Evolutionary conservation across 2,888 invertebrate species (phyloP), one percentile per base, ranked within the genome.

Genomic region (Noctua janthina): DNA sequence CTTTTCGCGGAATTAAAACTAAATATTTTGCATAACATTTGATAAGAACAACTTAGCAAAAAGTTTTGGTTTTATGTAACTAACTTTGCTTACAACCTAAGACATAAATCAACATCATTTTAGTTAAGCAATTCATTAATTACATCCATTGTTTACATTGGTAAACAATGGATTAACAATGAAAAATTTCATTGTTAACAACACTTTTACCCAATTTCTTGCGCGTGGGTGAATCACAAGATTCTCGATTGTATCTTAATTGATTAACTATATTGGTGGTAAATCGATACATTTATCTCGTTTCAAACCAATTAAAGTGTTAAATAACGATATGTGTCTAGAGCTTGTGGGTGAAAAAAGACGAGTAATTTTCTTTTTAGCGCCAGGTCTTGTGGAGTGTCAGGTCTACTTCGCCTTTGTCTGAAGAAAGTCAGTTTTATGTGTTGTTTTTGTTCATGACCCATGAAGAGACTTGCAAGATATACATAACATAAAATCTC

Each of bases 241-340:
- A 29, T 49, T 20, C 54, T 59, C 23, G 56, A 75, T 82, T n/a
- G 66, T 15, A 20, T 76, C 74, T 79, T 54, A 89, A 89, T 89
- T 88, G 85, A 79, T 73, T 82, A 88, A 89, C 82, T 70, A 81
- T 78, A 84, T 82, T 74, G 74, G 56, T 69, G 29, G 66, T 83
- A 64, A 76, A 80, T 83, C 78, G 73, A 85, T 81, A 78, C 85
- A 76, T 77, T 82, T 81, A 83, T 79, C 77, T 87, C 66, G 81
- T 71, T 75, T 72, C 49, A 46, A 6, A 29, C n/a, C 77, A 76
- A 88, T 88, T 82, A 72, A 73, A 76, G 68, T 69, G 72, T 84
- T 73, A 69, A 83, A 74, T 79, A 78, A 74, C 74, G 62, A 59
- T 51, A 72, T 69, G 54, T 72, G 46, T 1, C 15, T 29, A 29